A percentile compares a stretch with the other conserved stretches of the same genome.
Conservation (phyloP, 2,113 vertebrate species). For the Erythrolamprus reginae region DNA sequence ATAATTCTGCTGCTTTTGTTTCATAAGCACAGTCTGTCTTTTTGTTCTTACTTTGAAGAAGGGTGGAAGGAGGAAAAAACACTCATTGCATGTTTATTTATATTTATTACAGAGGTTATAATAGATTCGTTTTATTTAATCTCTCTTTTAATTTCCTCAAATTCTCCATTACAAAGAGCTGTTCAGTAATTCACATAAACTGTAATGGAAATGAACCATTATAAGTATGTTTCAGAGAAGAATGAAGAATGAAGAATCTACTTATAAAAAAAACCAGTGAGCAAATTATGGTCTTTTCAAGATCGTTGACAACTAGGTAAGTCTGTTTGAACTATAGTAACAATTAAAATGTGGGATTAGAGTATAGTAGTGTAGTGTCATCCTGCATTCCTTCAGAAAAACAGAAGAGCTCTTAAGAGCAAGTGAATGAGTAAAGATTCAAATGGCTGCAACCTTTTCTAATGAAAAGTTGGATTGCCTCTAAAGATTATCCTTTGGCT, state of each 20-base stretch:
- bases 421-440: not conserved
- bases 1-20: not conserved
- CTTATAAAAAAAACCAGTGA: not conserved
- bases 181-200: not conserved
- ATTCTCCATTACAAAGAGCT: not conserved
- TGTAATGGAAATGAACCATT: not conserved
- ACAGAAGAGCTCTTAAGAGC: not conserved
- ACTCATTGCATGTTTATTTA: not conserved
- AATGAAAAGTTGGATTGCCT: not conserved
- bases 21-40: not conserved
- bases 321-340: not conserved
- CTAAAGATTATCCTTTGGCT: not conserved
- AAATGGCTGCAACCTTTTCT: not conserved
- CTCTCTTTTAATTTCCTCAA: not conserved
- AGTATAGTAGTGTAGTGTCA: not conserved
- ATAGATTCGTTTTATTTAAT: not conserved
- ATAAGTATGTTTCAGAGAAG: not conserved
- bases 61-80: not conserved
- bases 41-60: not conserved
- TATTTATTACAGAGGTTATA: not conserved
- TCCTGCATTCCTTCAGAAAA: not conserved
- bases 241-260: not conserved
- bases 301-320: not conserved
- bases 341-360: not conserved
- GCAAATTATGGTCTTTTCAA: constrained; percentile 15